Conservation (phyloP, 2,888 invertebrate genomes). For the Drosophila cognata region DNA sequence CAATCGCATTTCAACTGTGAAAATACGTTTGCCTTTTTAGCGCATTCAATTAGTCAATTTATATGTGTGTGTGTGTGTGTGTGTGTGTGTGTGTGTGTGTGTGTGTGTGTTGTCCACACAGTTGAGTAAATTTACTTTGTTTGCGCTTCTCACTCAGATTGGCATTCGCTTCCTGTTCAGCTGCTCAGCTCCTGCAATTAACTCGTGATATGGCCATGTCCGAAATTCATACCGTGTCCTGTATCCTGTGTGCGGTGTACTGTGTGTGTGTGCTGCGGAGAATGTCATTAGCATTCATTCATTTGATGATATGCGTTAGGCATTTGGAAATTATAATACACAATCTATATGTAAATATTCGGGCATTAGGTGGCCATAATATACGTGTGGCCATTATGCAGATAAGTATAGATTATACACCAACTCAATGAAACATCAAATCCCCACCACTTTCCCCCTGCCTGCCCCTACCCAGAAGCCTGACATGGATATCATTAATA, state of each 20-base stretch:
- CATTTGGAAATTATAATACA: slow-evolving; percentile 62
- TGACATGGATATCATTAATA: not conserved
- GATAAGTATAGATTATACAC: slow-evolving; percentile 37
- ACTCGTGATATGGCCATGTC: slow-evolving; percentile 37
- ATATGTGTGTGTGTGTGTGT: slow-evolving; percentile 2
- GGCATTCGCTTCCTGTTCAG: not conserved
- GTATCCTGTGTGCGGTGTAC: not conserved
- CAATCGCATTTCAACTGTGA: slow-evolving; percentile 62
- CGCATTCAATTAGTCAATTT: slow-evolving; percentile 65
- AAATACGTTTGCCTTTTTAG: slow-evolving; percentile 54
- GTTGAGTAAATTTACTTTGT: slow-evolving; percentile 56
- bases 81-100: slow-evolving; percentile 5
- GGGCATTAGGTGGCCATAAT: slow-evolving; percentile 51
- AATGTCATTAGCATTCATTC: slow-evolving; percentile 64
- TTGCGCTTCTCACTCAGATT: slow-evolving; percentile 38
- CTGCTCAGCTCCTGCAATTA: slow-evolving; percentile 50
- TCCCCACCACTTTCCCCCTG: too few relatives aligned
- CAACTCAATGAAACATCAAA: slow-evolving; percentile 5
- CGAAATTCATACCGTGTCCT: not conserved
- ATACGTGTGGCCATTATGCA: slow-evolving; percentile 56
- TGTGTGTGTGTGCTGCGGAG: slow-evolving; percentile 10
- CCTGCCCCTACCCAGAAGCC: not conserved
- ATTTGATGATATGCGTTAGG: slow-evolving; percentile 56
- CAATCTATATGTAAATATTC: slow-evolving; percentile 60
- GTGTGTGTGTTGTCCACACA: slow-evolving; percentile 19